Evolutionary conservation across 2,888 invertebrate genomes (phyloP).

Genomic region (Ormyrus nitidulus): DNA sequence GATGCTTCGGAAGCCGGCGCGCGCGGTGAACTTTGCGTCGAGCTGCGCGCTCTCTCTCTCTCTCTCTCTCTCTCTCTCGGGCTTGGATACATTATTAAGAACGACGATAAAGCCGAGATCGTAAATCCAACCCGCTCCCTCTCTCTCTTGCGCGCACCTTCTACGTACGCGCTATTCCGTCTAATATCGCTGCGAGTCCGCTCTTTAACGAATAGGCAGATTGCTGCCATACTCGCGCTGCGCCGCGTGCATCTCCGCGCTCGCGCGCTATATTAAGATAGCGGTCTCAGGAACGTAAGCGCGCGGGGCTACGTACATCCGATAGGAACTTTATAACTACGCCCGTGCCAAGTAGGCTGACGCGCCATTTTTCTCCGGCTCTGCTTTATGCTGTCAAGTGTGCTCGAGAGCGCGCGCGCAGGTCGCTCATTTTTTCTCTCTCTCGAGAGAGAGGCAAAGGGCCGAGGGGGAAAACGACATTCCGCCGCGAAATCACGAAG

Average conservation of each 20-base stretch:
- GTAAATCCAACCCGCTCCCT: constrained; percentile 57
- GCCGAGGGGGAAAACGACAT: constrained; percentile 37
- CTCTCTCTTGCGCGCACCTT: constrained; percentile 20
- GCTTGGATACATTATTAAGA: constrained; percentile 61
- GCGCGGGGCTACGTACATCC: neutral
- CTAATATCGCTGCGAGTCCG: constrained; percentile 60
- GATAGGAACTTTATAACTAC: constrained; percentile 8
- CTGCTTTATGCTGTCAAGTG: constrained; percentile 7
- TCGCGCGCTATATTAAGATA: constrained; percentile 66
- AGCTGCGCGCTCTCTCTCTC: neutral
- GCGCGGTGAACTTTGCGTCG: constrained; percentile 30
- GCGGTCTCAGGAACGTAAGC: constrained; percentile 59
- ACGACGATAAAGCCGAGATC: constrained; percentile 60
- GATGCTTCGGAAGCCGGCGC: constrained; percentile 48
- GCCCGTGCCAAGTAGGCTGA: neutral
- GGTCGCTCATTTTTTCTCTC: neutral
- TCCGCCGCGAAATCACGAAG: constrained; percentile 19
- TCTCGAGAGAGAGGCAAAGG: neutral
- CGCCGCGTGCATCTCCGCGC: constrained; percentile 33
- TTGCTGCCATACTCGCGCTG: constrained; percentile 52
- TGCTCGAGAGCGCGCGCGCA: neutral
- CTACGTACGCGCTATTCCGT: constrained; percentile 58
- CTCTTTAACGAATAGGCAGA: constrained; percentile 62
- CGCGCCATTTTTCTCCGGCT: constrained; percentile 20
- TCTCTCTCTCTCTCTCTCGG: neutral